These are phyloP conservation scores for Alviniconcha marisindica DNA, from an alignment of 1,140 invertebrate species.

Conservation along the genomic window DNA sequence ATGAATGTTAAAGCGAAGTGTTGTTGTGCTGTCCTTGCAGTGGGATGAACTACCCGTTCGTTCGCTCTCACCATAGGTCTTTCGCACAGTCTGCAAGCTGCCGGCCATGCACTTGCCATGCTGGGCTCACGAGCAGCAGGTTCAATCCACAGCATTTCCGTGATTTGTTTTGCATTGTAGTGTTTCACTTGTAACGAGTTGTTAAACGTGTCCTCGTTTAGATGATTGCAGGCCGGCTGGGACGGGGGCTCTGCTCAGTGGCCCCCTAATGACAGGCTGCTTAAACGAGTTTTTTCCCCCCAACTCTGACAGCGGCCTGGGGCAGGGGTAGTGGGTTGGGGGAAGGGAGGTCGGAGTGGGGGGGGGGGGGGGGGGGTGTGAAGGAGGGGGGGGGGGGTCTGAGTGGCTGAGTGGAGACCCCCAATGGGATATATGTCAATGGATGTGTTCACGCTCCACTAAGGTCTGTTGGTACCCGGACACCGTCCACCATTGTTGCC, in stretches of 20 bases:
- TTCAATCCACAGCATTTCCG: no score
- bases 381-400: not conserved
- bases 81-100: no score
- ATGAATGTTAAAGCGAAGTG: no score
- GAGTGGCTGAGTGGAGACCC: not conserved
- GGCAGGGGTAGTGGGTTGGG: not conserved
- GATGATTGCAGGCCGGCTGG: not conserved
- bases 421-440: not conserved
- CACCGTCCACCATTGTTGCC: not conserved
- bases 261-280: not conserved
- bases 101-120: no score
- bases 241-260: not conserved
- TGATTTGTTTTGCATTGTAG: not conserved
- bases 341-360: not conserved
- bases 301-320: not conserved
- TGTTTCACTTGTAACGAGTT: not conserved
- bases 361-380: not conserved
- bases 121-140: no score
- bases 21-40: no score
- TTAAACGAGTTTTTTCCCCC: not conserved
- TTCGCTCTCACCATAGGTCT: no score
- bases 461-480: not conserved
- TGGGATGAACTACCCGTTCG: no score
- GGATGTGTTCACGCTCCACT: not conserved
- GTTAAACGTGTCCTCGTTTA: conserved; percentile 8